phyloP scores from a whole-genome alignment of 2,888 invertebrate species.

The Mythimna lalbum region DNA sequence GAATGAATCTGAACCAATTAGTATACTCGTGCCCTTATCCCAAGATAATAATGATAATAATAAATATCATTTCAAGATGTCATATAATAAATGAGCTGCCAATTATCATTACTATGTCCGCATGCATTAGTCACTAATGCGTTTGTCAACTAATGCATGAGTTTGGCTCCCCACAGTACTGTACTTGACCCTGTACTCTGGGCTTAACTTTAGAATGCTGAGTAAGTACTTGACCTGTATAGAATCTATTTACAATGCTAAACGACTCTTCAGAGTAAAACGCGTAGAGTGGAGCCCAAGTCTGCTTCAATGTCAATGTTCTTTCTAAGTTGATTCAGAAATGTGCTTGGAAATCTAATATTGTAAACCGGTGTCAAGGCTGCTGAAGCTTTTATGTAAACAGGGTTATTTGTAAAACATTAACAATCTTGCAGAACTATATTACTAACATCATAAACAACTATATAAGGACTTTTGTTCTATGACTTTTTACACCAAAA shows the following conservation, averaged over 20 bases:
- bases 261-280: conserved; percentile 42
- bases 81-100: conserved; percentile 7
- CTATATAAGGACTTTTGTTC: too few species aligned
- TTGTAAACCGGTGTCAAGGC: not conserved
- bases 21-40: too few species aligned
- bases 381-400: not conserved
- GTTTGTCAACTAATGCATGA: conserved; percentile 25
- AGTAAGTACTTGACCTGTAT: conserved; percentile 56
- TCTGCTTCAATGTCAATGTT: conserved; percentile 51
- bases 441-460: too few species aligned
- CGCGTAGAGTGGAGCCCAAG: conserved; percentile 14
- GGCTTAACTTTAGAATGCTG: conserved; percentile 46
- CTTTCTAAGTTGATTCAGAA: conserved; percentile 29
- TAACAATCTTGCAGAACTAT: too few species aligned
- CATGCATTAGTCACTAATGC: conserved; percentile 33
- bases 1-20: too few species aligned
- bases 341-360: conserved; percentile 19
- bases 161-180: conserved; percentile 37
- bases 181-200: conserved; percentile 58
- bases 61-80: conserved; percentile 10
- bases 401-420: too few species aligned
- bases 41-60: not conserved
- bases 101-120: conserved; percentile 7
- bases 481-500: too few species aligned
- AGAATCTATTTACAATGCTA: conserved; percentile 54